phyloP scores from a whole-genome alignment of 2,888 invertebrate species.

The Platycheirus albimanus region DNA sequence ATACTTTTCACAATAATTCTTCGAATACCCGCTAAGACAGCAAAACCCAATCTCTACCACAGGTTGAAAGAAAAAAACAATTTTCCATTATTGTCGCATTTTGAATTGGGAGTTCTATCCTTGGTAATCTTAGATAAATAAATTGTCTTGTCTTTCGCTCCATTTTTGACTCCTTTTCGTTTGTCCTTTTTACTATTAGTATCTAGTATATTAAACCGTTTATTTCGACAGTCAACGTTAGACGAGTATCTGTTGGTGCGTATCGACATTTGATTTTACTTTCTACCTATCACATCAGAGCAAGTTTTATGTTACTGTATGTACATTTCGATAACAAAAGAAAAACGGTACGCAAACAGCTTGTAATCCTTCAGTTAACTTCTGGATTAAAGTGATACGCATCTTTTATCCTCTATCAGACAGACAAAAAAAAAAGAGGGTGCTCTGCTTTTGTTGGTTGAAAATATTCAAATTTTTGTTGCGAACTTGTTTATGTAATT shows the following conservation, averaged over 20 bases:
- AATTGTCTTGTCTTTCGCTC: neutral
- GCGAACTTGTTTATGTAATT: slow-evolving; percentile 20
- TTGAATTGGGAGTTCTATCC: slow-evolving; percentile 23
- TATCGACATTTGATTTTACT: slow-evolving; percentile 38
- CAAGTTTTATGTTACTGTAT: slow-evolving; percentile 24
- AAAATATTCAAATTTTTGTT: neutral
- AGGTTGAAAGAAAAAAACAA: neutral
- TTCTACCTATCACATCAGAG: slow-evolving; percentile 13
- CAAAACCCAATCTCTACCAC: slow-evolving; percentile 3
- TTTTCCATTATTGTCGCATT: slow-evolving; percentile 40
- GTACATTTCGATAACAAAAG: slow-evolving; percentile 25
- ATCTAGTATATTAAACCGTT: slow-evolving; percentile 11
- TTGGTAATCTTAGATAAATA: slow-evolving; percentile 7
- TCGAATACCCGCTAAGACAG: too few relatives aligned
- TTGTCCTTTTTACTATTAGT: slow-evolving; percentile 14
- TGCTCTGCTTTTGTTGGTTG: neutral
- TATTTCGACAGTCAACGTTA: slow-evolving; percentile 19
- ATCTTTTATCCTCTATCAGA: slow-evolving; percentile 7
- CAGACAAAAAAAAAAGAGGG: neutral
- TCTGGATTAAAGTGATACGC: slow-evolving; percentile 15
- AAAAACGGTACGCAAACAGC: neutral
- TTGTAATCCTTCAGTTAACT: slow-evolving; percentile 10
- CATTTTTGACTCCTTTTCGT: neutral
- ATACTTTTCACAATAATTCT: too few relatives aligned
- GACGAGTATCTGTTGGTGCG: slow-evolving; percentile 17